Base-by-base conservation (phyloP, 2,797 vertebrate species). In the Gymnocypris eckloni region DNA sequence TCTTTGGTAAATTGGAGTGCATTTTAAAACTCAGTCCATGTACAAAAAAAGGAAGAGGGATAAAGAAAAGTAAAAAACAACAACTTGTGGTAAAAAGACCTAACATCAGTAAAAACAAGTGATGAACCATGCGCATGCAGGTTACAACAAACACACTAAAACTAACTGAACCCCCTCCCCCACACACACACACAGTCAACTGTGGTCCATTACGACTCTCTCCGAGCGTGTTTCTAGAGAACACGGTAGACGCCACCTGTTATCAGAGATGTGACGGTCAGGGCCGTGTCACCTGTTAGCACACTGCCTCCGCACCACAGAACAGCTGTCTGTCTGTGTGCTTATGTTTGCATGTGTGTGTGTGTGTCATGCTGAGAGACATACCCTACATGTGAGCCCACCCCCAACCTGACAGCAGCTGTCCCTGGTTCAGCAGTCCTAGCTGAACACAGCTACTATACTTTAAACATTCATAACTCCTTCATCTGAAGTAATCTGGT, bases 211-310 rank as follows among this genome's bases (percentile, higher is more conserved):
- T 41, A 43, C 37, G 18, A 41, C 50, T 54, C 69, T 70, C 15
- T 16, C 91, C 92, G 90, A 92, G 90, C 92, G 93, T 93, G 87
- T 91, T 91, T 91, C 83, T 90, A 91, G 90, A 92, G 92, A 91
- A 93, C 92, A 86, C 10, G 48, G 50, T 82, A 86, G 94, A 94
- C 92, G 91, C 94, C 94, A 95, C 94, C 94, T 95, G 94, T 92
- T 94, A 91, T 92, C 90, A 90, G 90, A 89, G 89, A 87, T 66
- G 90, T 86, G 91, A 93, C 94, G 92, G 94, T 94, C 93, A 93
- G 81, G 90, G 90, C 91, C 90, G 88, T 59, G 89, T 92, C 94
- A 96, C 95, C 94, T 95, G 94, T 95, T 95, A 93, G 93, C 94
- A 93, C 93, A 91, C 94, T 91, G 91, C 94, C 94, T 93, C 93